phyloP scores from a whole-genome alignment of 2,797 vertebrate genomes.

The Scleropages formosus region DNA sequence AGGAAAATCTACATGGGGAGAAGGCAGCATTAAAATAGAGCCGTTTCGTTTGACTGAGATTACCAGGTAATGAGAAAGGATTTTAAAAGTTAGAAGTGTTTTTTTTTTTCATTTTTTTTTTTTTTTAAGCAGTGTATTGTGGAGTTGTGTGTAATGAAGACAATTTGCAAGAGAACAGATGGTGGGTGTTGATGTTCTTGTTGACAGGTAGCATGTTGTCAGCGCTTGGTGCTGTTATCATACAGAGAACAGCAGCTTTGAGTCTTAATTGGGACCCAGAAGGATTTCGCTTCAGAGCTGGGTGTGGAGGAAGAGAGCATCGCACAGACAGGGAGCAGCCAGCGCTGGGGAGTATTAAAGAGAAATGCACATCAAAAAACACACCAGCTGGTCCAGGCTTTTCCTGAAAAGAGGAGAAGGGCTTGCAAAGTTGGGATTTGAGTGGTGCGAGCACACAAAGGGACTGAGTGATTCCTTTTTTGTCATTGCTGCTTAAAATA shows the following conservation, averaged over 20 bases:
- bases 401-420: constrained; percentile 45
- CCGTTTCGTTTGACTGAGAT: constrained; percentile 57
- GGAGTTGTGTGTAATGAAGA: constrained; percentile 76
- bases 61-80: constrained; percentile 63
- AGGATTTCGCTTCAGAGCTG: constrained; percentile 75
- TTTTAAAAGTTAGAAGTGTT: constrained; percentile 50
- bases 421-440: constrained; percentile 30
- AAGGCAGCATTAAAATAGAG: constrained; percentile 47
- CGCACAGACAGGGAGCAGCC: constrained; percentile 49
- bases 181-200: constrained; percentile 83
- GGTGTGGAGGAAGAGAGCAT: constrained; percentile 52
- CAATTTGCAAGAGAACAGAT: constrained; percentile 85
- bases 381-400: constrained; percentile 57
- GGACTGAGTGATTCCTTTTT: constrained; percentile 34
- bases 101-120: constrained; percentile 14
- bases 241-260: constrained; percentile 86
- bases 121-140: constrained; percentile 60
- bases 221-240: constrained; percentile 82
- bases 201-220: constrained; percentile 91
- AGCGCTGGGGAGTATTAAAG: constrained; percentile 59
- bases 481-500: constrained; percentile 43
- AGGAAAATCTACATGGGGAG: constrained; percentile 31
- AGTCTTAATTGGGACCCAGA: constrained; percentile 93
- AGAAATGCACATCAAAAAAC: constrained; percentile 66
- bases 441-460: constrained; percentile 33